Base-by-base conservation (phyloP, 1,140 invertebrate genomes). In the Diprion similis region DNA sequence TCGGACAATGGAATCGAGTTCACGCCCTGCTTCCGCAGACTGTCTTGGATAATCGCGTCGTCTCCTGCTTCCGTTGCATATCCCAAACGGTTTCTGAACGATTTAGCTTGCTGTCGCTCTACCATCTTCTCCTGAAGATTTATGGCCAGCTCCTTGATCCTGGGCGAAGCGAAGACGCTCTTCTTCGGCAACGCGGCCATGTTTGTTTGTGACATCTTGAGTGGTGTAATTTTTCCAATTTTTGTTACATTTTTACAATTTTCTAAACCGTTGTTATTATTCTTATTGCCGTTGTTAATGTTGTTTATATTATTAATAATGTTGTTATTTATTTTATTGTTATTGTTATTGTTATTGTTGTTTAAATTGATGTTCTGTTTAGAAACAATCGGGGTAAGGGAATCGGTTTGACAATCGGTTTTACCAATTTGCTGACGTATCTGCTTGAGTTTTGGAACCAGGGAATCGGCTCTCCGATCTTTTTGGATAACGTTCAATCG, bases 91-190 rank as follows among this genome's bases (percentile, higher is more conserved):
- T n/a, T 68, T 17, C 19, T 24, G 2, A 37, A 10, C 46, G 69
- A 37, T 37, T 70, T 48, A 4, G 37, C 46, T 17, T 37, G 24
- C 24, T 37, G 18, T 46, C 77, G 75, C 59, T 80, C 81, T 24
- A 77, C 24, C 71, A 82, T 75, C 37, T 82, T 81, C 69, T 80
- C 79, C 71, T 82, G 78, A 9, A 81, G 75, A 67, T 79, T 78
- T 18, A 77, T 66, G 24, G 78, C 80, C 11, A 82, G 72, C 15
- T 79, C 65, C 0, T 78, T 76, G 10, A 81, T 79, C 51, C 68
- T 75, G 9, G 78, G 79, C 15, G 81, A 82, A 0, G 78, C 79
- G 59, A 81, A 79, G 4, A 68, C 37, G 18, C 17, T 68, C 15
- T 68, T 68, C 13, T 17, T 45, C 18, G 66, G 66, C 37, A 68